Percentiles rank a stretch among this genome's conserved stretches.
These are phyloP conservation scores for Odontothrips loti DNA, from an alignment of 2,888 invertebrate species.

Conservation along the genomic window DNA sequence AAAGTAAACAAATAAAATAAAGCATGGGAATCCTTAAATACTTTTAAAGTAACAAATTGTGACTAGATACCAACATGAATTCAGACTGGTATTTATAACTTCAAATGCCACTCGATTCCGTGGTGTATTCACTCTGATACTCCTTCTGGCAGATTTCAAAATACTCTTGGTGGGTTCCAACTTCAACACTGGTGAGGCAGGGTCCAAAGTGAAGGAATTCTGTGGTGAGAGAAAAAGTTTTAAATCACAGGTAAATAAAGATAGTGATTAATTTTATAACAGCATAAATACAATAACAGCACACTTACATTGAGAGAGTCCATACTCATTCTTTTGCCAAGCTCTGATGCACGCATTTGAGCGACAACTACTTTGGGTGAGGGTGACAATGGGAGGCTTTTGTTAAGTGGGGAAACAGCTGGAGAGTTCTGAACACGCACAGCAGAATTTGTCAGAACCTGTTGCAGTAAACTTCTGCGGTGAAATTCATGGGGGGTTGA, in stretches of 20 bases:
- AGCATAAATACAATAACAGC: background rate
- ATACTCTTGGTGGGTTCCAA: background rate
- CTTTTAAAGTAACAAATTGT: background rate
- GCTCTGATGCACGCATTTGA: background rate
- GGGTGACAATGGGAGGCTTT: background rate
- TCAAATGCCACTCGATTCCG: conserved; percentile 18
- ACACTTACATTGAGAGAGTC: background rate
- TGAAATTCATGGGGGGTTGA: background rate
- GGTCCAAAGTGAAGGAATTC: background rate
- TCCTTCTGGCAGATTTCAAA: background rate
- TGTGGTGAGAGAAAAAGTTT: background rate
- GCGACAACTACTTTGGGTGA: background rate
- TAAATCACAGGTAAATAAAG: background rate
- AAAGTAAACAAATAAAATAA: background rate
- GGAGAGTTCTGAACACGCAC: background rate
- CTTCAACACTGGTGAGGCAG: background rate
- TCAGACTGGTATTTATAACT: background rate
- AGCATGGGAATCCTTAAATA: background rate
- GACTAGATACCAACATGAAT: background rate
- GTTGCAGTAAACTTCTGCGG: background rate
- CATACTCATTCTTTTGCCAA: conserved; percentile 9
- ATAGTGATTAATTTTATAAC: background rate
- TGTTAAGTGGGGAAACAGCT: background rate
- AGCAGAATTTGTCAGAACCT: background rate
- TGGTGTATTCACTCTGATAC: background rate